Percentiles rank a stretch among this genome's conserved stretches.
Conservation (phyloP, 2,888 invertebrate genomes). For the Acrobasis repandana region DNA sequence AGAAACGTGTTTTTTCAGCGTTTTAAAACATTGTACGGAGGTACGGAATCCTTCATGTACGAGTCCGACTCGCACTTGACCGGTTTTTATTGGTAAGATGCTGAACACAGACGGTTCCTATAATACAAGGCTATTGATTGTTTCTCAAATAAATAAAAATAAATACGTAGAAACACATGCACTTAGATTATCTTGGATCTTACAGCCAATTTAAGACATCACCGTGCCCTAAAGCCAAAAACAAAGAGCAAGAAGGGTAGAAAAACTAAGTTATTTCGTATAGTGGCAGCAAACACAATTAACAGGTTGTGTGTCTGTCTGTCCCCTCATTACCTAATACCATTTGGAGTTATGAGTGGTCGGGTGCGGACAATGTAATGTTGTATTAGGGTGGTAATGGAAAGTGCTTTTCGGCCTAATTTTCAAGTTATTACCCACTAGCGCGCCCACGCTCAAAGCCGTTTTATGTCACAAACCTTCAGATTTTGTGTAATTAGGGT, state of each 20-base stretch:
- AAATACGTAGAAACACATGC: too few species aligned
- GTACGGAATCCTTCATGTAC: too few species aligned
- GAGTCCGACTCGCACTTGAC: too few species aligned
- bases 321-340: constrained; percentile 17
- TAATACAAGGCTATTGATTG: too few species aligned
- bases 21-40: too few species aligned
- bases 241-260: constrained; percentile 11
- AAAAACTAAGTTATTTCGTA: constrained; percentile 14
- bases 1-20: too few species aligned
- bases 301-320: constrained; percentile 18
- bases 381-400: constrained; percentile 2
- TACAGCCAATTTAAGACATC: not conserved
- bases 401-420: not conserved
- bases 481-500: too few species aligned
- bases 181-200: too few species aligned
- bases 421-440: not conserved
- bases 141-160: too few species aligned
- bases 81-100: too few species aligned
- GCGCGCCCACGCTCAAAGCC: too few species aligned
- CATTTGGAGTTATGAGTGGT: constrained; percentile 16
- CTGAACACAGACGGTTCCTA: too few species aligned
- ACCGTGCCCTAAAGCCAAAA: not conserved
- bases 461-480: not conserved
- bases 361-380: constrained; percentile 11
- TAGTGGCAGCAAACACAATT: constrained; percentile 20